Conservation (phyloP, 2,888 invertebrate genomes). For the Stictocephala bisonia region DNA sequence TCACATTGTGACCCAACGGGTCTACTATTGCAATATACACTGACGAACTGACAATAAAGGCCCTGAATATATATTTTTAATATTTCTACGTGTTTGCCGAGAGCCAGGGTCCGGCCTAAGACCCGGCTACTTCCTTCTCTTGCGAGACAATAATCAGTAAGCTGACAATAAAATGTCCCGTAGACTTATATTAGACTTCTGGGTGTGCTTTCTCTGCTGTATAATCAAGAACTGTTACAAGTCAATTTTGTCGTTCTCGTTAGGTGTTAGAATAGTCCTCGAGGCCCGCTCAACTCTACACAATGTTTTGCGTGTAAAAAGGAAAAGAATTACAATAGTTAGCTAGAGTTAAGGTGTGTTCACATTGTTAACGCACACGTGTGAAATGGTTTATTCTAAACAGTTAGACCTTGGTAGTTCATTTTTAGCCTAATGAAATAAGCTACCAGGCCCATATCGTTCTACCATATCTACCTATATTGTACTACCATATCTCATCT, state of each 20-base stretch:
- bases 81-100: constrained; percentile 21
- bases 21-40: too few species aligned
- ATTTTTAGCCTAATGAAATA: constrained; percentile 18
- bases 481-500: neutral
- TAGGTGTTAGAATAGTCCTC: constrained; percentile 12
- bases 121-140: constrained; percentile 10
- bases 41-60: constrained; percentile 1
- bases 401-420: constrained; percentile 22
- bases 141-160: neutral
- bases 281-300: constrained; percentile 5
- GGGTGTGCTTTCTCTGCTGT: constrained; percentile 22
- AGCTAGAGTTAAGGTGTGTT: constrained; percentile 39
- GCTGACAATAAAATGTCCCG: constrained; percentile 24
- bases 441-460: constrained; percentile 18
- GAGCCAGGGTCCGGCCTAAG: neutral
- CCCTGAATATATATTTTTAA: constrained; percentile 38
- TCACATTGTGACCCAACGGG: too few species aligned
- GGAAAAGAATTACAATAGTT: constrained; percentile 41
- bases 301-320: constrained; percentile 29
- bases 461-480: constrained; percentile 12
- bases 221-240: constrained; percentile 16
- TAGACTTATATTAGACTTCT: constrained; percentile 12
- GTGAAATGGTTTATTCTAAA: constrained; percentile 25
- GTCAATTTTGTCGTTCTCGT: constrained; percentile 31
- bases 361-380: constrained; percentile 29